Conservation (phyloP, 1,140 invertebrate genomes). For the Tetramorium parvispinum region DNA sequence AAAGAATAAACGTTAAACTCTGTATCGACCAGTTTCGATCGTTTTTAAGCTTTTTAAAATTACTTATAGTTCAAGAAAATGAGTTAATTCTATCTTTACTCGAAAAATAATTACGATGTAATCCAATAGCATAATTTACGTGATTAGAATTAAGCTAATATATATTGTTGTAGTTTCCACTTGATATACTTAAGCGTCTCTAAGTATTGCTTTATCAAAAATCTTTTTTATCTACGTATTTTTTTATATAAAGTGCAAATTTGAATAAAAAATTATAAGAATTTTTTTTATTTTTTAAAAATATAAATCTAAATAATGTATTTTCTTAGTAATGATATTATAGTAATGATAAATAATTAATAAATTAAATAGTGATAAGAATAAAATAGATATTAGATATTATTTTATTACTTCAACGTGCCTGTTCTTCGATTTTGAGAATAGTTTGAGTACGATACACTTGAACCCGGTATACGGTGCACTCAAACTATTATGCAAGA, state of each 20-base stretch:
- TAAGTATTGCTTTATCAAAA: background rate
- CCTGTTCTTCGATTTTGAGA: background rate
- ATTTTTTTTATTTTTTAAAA: background rate
- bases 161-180: background rate
- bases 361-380: background rate
- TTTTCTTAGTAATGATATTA: background rate
- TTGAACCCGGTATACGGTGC: background rate
- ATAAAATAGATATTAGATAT: background rate
- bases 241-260: background rate
- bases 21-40: background rate
- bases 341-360: background rate
- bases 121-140: background rate
- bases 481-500: constrained; percentile 26
- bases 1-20: background rate
- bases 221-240: background rate
- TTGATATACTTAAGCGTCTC: background rate
- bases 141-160: background rate
- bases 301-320: background rate
- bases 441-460: background rate
- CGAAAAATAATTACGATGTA: background rate
- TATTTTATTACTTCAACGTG: constrained; percentile 8
- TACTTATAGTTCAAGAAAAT: background rate
- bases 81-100: background rate
- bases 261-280: background rate
- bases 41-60: background rate